Base-by-base conservation (phyloP, 2,113 vertebrate species). In the Phalacrocorax brasilianus region DNA sequence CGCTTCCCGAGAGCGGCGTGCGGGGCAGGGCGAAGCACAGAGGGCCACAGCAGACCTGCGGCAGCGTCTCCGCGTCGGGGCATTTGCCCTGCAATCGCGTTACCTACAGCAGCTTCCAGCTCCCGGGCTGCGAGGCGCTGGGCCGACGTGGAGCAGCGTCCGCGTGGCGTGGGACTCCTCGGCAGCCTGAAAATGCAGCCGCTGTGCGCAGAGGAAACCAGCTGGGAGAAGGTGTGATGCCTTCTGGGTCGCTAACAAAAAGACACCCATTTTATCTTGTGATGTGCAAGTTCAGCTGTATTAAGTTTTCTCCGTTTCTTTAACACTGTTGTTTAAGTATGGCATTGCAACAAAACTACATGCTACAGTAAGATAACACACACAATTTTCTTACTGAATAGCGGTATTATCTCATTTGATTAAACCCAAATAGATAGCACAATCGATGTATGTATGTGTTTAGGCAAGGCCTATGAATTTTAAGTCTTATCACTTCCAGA, bases 61-160 rank as follows among this genome's bases (percentile, higher is more conserved):
- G 56, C 20, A 9, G 6, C 21, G 3, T 12, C 3, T 0, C 28
- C 22, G 4, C 3, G 0, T 8, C 2, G 14, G 56, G 10, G n/a
- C 30, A 0, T 12, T 32, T 4, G 0, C 35, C 65, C 65, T 10
- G 23, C 49, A 3, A 0, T 2, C 5, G 5, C 6, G 26, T 8
- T 5, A 2, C 49, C 24, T 8, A n/a, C 19, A 2, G 79, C 45
- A 33, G 79, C 30, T 12, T 32, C 13, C 61, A 4, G 53, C 53
- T 38, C 12, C 32, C 0, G 10, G 27, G 59, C 66, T 40, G 33
- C 4, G 2, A 38, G 73, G 44, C 1, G 2, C 33, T n/a, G n/a
- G 35, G 55, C 22, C 16, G 13, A 11, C 15, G 5, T 1, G 1
- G 2, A 9, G 24, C 12, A 1, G 3, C 14, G 8, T 13, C 49